These are phyloP conservation scores for Andrena dorsata DNA, from an alignment of 2,888 invertebrate species.

Conservation along the genomic window DNA sequence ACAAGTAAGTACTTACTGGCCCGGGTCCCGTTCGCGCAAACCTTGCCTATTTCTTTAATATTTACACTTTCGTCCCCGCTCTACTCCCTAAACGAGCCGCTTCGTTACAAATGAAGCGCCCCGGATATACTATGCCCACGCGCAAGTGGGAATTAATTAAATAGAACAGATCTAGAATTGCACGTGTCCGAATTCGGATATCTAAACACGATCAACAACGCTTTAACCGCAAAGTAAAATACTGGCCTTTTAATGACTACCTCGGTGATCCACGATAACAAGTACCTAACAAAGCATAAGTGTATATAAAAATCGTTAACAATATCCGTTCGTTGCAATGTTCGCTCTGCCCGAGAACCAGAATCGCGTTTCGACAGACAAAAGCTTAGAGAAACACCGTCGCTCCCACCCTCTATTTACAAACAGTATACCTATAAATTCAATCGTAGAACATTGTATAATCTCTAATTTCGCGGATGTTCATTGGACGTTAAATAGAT, in stretches of 20 bases:
- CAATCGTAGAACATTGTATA: background rate
- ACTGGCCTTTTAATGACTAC: constrained; percentile 78
- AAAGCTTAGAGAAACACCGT: background rate
- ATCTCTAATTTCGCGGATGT: background rate
- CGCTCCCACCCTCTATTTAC: constrained; percentile 24
- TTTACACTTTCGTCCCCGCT: constrained; percentile 62
- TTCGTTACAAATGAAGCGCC: constrained; percentile 28
- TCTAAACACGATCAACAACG: constrained; percentile 46
- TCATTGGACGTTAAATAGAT: background rate
- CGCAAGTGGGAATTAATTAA: constrained; percentile 44
- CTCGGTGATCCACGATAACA: constrained; percentile 55
- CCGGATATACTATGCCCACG: background rate
- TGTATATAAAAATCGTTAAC: constrained; percentile 42
- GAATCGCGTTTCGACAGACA: background rate
- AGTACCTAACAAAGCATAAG: constrained; percentile 50
- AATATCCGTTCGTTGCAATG: constrained; percentile 32
- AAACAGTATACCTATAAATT: no score
- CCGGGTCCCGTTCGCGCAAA: constrained; percentile 75
- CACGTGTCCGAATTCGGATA: constrained; percentile 53
- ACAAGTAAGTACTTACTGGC: constrained; percentile 77
- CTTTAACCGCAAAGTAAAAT: constrained; percentile 63
- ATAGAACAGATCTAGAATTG: constrained; percentile 55
- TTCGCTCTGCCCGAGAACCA: no score
- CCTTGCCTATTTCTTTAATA: constrained; percentile 55
- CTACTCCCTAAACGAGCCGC: constrained; percentile 44